These are phyloP conservation scores for Neodiprion lecontei DNA, from an alignment of 1,140 invertebrate genomes.

Conservation along the genomic window DNA sequence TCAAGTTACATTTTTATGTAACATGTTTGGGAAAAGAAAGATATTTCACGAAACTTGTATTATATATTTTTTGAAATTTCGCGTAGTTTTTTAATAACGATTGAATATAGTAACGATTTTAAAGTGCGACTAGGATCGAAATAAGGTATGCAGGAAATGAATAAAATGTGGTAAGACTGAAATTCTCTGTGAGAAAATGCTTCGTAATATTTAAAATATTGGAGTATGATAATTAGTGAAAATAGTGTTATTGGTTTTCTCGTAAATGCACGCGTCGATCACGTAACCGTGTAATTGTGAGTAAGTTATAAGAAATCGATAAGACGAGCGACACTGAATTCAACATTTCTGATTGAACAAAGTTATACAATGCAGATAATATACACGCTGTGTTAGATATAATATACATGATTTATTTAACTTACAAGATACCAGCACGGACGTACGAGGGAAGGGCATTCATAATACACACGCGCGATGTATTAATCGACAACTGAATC, in stretches of 20 bases:
- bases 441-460: background rate
- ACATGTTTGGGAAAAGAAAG: too few species aligned
- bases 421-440: background rate
- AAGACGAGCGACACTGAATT: background rate
- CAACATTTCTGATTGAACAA: background rate
- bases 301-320: background rate
- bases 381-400: constrained; percentile 5
- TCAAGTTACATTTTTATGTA: too few species aligned
- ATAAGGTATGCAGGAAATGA: background rate
- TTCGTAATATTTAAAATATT: background rate
- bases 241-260: background rate
- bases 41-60: too few species aligned
- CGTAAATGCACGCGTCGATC: background rate
- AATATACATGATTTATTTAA: background rate
- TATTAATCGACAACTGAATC: background rate
- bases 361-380: background rate
- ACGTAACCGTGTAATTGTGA: background rate
- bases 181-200: background rate
- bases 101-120: too few species aligned
- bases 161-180: background rate
- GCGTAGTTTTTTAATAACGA: too few species aligned
- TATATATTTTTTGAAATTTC: too few species aligned
- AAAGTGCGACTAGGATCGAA: too few species aligned
- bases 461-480: background rate
- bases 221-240: background rate